Percentiles rank a stretch among this genome's conserved stretches.
Conservation (phyloP, 2,888 invertebrate genomes). For the Uloborus plumipes region DNA sequence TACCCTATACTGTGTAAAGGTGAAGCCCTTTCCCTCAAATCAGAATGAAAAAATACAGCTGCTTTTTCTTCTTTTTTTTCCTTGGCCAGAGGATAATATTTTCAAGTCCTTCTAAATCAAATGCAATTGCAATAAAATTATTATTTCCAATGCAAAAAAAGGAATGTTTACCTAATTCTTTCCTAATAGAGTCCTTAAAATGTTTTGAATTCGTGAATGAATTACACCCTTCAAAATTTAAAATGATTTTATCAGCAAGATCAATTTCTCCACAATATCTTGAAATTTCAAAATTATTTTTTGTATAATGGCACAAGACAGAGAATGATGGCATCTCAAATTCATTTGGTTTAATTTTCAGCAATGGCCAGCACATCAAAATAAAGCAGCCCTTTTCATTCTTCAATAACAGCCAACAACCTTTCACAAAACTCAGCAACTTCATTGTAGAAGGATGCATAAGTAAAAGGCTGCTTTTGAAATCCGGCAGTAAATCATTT, state of each 20-base stretch:
- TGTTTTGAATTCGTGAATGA: not conserved
- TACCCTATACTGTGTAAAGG: too few species aligned
- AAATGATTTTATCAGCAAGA: conserved; percentile 12
- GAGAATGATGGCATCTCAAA: conserved; percentile 11
- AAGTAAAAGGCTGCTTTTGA: not conserved
- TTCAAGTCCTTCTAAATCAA: too few species aligned
- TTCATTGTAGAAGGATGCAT: conserved; percentile 20
- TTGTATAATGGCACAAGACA: conserved; percentile 11
- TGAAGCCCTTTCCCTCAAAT: too few species aligned
- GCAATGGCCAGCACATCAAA: conserved; percentile 10
- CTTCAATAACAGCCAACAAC: conserved; percentile 1
- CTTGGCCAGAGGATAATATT: too few species aligned
- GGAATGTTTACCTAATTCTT: conserved; percentile 15
- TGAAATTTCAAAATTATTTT: not conserved
- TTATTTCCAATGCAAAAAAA: not conserved
- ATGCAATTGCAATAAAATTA: not conserved
- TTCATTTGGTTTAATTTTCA: not conserved
- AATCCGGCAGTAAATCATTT: not conserved
- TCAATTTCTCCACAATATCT: not conserved
- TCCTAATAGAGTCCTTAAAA: conserved; percentile 9
- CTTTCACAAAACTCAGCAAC: conserved; percentile 2
- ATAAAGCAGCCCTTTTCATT: conserved; percentile 23
- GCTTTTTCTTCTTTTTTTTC: too few species aligned
- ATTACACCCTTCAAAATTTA: conserved; percentile 5
- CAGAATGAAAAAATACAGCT: too few species aligned